Base-by-base conservation (phyloP, 2,888 invertebrate genomes). In the Erannis defoliaria region DNA sequence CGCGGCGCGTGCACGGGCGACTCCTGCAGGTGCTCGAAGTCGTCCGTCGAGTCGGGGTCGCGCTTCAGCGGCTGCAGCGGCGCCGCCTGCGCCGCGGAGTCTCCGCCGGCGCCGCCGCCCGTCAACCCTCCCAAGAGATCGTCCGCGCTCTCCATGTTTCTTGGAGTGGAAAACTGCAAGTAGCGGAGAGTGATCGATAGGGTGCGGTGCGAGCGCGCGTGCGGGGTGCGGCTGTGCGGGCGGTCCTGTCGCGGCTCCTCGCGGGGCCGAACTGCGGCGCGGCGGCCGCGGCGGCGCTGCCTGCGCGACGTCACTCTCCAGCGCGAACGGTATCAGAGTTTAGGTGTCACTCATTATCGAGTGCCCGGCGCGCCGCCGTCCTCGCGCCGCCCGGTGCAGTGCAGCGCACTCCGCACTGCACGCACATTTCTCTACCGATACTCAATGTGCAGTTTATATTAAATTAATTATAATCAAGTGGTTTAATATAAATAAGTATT, bases 1-100 rank as follows among this genome's bases (percentile, higher is more conserved):
- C 86, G 83, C 50, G 76, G 80, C 62, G 77, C 79, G 62, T 85
- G 86, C 59, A 80, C 77, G 46, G 86, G 87, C 37, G 80, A 62
- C 55, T 90, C 89, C 55, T 86, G 88, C 70, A 96, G 89, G 84
- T 96, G 96, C 84, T 96, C 96, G 82, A 96, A 96, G 88, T 96
- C 96, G 77, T 96, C 96, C 66, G 95, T 91, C 29, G 96, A 96
- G 81, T 96, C 96, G 78, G 94, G 94, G 70, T 96, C 96, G 65
- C 96, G 94, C 75, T 92, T 93, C 77, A 91, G 81, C 55, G 76
- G 71, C 56, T 77, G 54, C 38, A 57, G 55, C 43, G 66, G 58
- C 26, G 62, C 19, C 45, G 62, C 14, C 40, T 56, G 59, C 42
- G 51, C 51, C 14, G 42, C 35, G 62, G 67, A 4, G 19, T 51